Evolutionary conservation across 2,113 vertebrate genomes (phyloP), one percentile per base, ranked within the genome.

Genomic region (Cebus imitator): DNA sequence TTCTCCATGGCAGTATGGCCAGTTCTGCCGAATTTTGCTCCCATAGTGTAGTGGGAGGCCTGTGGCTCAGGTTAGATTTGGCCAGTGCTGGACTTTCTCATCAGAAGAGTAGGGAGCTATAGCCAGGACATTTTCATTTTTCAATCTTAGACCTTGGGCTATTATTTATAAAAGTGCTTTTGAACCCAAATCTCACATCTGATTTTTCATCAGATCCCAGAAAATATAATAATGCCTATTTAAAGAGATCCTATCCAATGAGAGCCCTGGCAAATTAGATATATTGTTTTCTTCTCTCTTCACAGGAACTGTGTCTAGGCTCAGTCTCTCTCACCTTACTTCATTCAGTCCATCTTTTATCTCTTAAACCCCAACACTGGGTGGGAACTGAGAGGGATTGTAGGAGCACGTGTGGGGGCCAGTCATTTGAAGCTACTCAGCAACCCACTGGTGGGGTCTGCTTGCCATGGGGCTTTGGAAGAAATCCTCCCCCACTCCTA

Each of bases 241-340:
- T 94, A n/a, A 23, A 78, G 43, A 92, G 88, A 95, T 94, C 17
- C 43, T 75, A 86, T 82, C 55, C 48, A 87, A 45, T 88, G 73
- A 73, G 70, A 92, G 12, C 70, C 57, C 32, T 88, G 70, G 78
- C 1, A 91, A 91, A 48, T 45, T 72, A 2, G 43, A 58, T 52
- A 76, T 81, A 80, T 27, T 88, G 20, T 96, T 58, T 70, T 61
- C 11, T 89, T 75, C 40, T 87, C 10, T 90, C 14, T 32, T 57
- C 64, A 92, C 4, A 75, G 73, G 12, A 95, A 58, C 20, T 18
- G 35, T 32, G 37, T 83, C 40, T 55, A 45, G 43, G 10, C 40
- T 80, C 35, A 73, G 14, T 61, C 5, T 23, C 23, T 82, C 72
- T 85, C 10, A n/a, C 40, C 35, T 70, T 68, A 35, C 35, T 72